These are phyloP conservation scores for Epistrophe eligans DNA, from an alignment of 2,888 invertebrate genomes.

Conservation along the genomic window DNA sequence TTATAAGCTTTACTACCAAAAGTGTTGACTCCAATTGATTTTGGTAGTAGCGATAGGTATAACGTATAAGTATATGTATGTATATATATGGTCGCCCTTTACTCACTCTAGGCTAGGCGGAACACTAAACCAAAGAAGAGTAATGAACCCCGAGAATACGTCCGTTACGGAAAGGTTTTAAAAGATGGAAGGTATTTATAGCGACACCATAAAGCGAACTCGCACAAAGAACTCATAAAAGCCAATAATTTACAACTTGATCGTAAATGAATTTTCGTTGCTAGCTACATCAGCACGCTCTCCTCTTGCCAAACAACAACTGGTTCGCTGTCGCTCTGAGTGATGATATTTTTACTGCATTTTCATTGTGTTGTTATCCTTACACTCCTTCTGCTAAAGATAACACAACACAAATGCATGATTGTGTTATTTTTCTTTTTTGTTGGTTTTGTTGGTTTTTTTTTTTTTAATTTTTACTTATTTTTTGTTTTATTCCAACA, in stretches of 20 bases:
- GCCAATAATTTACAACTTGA: conserved; percentile 73
- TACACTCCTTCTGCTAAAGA: conserved; percentile 45
- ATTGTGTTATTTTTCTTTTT: neutral
- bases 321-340: conserved; percentile 41
- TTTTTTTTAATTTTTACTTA: conserved; percentile 34
- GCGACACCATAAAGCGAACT: conserved; percentile 38
- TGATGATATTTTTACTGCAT: conserved; percentile 70
- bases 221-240: conserved; percentile 66
- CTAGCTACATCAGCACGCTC: conserved; percentile 12
- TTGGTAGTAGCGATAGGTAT: conserved; percentile 34
- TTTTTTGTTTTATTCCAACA: conserved; percentile 27
- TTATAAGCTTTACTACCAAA: conserved; percentile 46
- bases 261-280: conserved; percentile 74
- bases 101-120: neutral
- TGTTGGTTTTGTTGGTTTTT: conserved; percentile 24
- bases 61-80: neutral
- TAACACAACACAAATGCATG: conserved; percentile 34
- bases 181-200: conserved; percentile 27
- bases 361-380: conserved; percentile 66
- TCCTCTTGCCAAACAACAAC: conserved; percentile 25
- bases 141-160: conserved; percentile 33
- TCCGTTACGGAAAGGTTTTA: conserved; percentile 23
- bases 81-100: neutral
- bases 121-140: conserved; percentile 27
- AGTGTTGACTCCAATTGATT: conserved; percentile 68